Conservation (phyloP, 2,113 vertebrate genomes). For the Excalfactoria chinensis region DNA sequence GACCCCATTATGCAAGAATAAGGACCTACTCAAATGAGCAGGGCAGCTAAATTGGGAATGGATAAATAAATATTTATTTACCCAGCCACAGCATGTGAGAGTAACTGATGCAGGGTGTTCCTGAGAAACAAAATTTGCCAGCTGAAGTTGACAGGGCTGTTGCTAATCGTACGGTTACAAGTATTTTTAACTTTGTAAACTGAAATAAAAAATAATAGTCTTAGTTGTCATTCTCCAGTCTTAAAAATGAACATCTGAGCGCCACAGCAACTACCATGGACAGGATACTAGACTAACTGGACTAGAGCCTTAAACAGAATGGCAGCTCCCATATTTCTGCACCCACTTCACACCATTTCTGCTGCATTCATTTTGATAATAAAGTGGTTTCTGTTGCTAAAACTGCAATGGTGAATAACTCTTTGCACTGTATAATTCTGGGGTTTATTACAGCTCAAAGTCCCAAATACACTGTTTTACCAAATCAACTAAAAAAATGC, state of each 20-base stretch:
- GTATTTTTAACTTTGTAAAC: slow-evolving; percentile 2
- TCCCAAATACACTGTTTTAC: slow-evolving; percentile 9
- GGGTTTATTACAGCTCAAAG: neutral
- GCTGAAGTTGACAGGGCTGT: neutral
- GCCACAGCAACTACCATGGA: neutral
- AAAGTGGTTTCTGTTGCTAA: neutral
- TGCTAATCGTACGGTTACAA: neutral
- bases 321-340: neutral
- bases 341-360: neutral
- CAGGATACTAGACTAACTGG: neutral
- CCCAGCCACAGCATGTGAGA: neutral
- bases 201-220: neutral
- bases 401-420: neutral
- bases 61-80: slow-evolving; percentile 64
- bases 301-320: neutral
- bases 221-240: neutral
- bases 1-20: slow-evolving; percentile 20
- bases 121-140: neutral
- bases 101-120: slow-evolving; percentile 11
- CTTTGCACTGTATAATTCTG: neutral
- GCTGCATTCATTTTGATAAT: neutral
- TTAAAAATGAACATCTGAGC: neutral
- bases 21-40: slow-evolving; percentile 33
- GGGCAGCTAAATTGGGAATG: slow-evolving; percentile 5
- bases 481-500: neutral